Conservation (phyloP, 2,797 vertebrate genomes). For the Schizopygopsis pylzovi region DNA sequence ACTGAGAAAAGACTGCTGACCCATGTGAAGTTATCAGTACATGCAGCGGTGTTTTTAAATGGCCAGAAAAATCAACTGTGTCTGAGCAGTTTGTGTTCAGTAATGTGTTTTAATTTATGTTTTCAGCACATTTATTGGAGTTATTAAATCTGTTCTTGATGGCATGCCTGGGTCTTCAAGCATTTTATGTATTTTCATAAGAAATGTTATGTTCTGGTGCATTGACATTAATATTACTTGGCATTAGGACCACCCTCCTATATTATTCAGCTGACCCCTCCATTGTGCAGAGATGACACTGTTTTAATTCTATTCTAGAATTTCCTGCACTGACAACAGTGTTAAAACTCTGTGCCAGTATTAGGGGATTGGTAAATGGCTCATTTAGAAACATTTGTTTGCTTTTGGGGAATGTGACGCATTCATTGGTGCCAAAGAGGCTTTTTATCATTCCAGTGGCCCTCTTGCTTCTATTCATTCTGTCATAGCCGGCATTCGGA, state of each 20-base stretch:
- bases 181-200: neutral
- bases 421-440: neutral
- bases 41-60: neutral
- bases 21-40: neutral
- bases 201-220: neutral
- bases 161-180: neutral
- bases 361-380: constrained; percentile 1
- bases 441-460: neutral
- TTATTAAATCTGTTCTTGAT: neutral
- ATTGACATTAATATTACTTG: neutral
- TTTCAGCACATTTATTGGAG: neutral
- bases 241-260: neutral
- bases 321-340: neutral
- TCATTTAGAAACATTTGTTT: constrained; percentile 27
- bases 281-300: neutral
- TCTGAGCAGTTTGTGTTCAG: neutral
- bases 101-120: neutral
- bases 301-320: neutral
- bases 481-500: neutral
- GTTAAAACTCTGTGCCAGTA: neutral
- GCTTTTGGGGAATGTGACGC: neutral
- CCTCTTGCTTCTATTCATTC: constrained; percentile 2
- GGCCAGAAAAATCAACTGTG: neutral
- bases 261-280: neutral
- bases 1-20: neutral